Conservation (phyloP, 2,888 invertebrate species). For the Drosophila villosipedis region DNA sequence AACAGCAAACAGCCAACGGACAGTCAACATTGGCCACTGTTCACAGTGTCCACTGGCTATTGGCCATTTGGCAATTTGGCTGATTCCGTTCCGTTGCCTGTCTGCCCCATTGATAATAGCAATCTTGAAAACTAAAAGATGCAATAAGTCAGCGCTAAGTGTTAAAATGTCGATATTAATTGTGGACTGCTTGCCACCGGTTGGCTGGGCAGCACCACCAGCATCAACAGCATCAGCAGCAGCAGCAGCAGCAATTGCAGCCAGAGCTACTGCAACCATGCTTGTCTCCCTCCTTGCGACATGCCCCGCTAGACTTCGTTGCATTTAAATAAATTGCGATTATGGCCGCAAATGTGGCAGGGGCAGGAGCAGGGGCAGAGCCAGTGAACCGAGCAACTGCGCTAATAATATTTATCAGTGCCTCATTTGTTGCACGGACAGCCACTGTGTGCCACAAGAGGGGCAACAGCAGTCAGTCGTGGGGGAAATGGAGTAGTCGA, state of each 20-base stretch:
- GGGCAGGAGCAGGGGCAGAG: constrained; percentile 26
- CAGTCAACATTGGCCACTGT: constrained; percentile 10
- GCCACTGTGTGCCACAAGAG: constrained; percentile 1
- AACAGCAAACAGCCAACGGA: constrained; percentile 24
- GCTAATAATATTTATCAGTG: constrained; percentile 80
- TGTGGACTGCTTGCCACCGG: constrained; percentile 70
- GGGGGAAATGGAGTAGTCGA: constrained; percentile 4
- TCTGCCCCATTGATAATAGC: constrained; percentile 71
- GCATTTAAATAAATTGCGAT: constrained; percentile 81
- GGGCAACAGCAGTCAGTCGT: not conserved
- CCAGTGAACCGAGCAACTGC: constrained; percentile 58
- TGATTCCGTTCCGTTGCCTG: constrained; percentile 35
- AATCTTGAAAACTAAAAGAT: constrained; percentile 77
- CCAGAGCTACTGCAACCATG: constrained; percentile 20
- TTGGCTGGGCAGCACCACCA: constrained; percentile 18
- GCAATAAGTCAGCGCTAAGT: constrained; percentile 82
- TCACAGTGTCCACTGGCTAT: constrained; percentile 15
- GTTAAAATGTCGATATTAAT: constrained; percentile 84
- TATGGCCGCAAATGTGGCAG: constrained; percentile 74
- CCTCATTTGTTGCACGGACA: constrained; percentile 76
- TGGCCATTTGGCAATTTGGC: constrained; percentile 40
- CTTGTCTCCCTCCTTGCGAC: constrained; percentile 3
- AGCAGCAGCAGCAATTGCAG: constrained; percentile 3
- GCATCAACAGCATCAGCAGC: constrained; percentile 1
- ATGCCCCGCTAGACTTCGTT: constrained; percentile 24